phyloP scores from a whole-genome alignment of 2,888 invertebrate genomes.

The Sarcophaga rosellei region DNA sequence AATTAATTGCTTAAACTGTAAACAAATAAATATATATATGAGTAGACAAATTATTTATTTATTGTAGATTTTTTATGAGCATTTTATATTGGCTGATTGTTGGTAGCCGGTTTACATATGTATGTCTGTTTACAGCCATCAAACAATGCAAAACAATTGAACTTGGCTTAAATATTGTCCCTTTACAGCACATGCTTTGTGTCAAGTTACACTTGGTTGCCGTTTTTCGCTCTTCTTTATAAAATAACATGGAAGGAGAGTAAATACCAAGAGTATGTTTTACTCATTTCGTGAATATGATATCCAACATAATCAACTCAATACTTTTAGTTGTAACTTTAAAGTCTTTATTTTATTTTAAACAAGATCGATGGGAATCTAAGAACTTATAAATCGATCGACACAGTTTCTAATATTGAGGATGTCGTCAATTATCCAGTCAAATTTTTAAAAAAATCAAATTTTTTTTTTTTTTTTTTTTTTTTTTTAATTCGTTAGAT shows the following conservation, averaged over 20 bases:
- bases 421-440: too few species aligned
- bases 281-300: neutral
- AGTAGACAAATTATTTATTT: neutral
- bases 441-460: too few species aligned
- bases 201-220: conserved; percentile 46
- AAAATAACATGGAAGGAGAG: neutral
- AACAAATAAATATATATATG: neutral
- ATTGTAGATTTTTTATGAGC: too few species aligned
- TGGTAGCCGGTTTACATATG: conserved; percentile 9
- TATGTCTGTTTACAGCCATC: conserved; percentile 25
- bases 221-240: conserved; percentile 37
- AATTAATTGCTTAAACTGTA: neutral
- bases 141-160: conserved; percentile 50
- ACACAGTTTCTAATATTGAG: too few species aligned
- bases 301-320: neutral
- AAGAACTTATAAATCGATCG: too few species aligned
- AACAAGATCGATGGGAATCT: too few species aligned
- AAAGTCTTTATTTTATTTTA: neutral
- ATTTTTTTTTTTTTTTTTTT: too few species aligned
- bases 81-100: neutral
- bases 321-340: neutral
- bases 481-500: too few species aligned
- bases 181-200: neutral
- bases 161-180: conserved; percentile 60
- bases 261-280: neutral